Evolutionary conservation across 2,797 vertebrate genomes (phyloP).

Genomic region (Sphenodon punctatus): DNA sequence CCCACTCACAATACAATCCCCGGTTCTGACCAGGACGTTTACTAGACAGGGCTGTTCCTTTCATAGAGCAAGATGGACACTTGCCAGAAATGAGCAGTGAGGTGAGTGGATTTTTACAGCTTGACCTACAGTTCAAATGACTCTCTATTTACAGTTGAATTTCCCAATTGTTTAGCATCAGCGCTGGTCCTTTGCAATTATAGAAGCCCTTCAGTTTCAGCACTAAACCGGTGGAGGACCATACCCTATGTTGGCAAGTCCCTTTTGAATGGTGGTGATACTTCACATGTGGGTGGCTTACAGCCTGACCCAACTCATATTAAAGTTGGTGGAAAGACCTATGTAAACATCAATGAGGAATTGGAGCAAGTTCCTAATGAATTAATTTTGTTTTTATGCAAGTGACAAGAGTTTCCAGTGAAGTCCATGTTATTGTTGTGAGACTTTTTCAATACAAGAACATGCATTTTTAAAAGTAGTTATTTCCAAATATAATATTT

Average conservation of each 20-base stretch:
- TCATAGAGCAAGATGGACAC: no score
- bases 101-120: no score
- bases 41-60: no score
- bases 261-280: not conserved
- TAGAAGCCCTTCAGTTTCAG: no score
- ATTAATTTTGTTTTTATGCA: not conserved
- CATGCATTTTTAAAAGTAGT: not conserved
- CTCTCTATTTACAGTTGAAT: no score
- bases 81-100: no score
- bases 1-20: no score
- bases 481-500: not conserved
- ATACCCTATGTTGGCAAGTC: not conserved
- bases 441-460: not conserved
- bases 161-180: no score
- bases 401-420: not conserved
- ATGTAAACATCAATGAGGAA: fast-evolving
- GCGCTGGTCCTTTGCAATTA: no score
- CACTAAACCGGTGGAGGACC: no score
- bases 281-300: fast-evolving
- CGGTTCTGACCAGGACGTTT: no score
- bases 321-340: not conserved
- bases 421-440: not conserved
- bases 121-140: no score
- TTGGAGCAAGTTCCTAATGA: not conserved
- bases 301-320: fast-evolving